Conservation (phyloP, 1,140 invertebrate genomes). For the Zeugodacus cucurbitae region DNA sequence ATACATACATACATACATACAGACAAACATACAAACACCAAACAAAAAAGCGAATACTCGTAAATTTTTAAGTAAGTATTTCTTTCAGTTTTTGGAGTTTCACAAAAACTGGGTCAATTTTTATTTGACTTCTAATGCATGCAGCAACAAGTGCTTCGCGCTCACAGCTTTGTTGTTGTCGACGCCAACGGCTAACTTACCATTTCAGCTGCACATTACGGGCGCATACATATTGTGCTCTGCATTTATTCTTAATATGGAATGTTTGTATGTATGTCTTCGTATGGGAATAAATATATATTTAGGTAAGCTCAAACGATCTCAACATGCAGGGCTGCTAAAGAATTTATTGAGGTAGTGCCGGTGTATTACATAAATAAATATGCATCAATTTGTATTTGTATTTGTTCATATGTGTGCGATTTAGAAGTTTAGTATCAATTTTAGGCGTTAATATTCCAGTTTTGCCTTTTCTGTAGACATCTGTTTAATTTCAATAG, state of each 20-base stretch:
- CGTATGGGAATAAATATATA: no score
- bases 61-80: constrained; percentile 2
- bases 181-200: not conserved
- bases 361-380: not conserved
- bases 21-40: not conserved
- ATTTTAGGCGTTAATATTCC: no score
- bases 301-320: not conserved
- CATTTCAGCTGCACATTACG: not conserved
- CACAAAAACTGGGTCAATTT: constrained; percentile 15
- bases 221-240: not conserved
- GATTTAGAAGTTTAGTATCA: no score
- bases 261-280: not conserved
- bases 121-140: constrained; percentile 1
- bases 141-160: constrained; percentile 16
- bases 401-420: no score
- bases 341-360: constrained; percentile 37
- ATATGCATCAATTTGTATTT: no score
- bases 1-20: not conserved
- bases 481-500: no score
- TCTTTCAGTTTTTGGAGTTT: constrained; percentile 20
- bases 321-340: not conserved
- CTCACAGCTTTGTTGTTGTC: not conserved
- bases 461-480: no score
- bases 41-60: not conserved
- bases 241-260: not conserved